phyloP scores from a whole-genome alignment of 1,140 invertebrate species.

The Chionoecetes opilio region DNA sequence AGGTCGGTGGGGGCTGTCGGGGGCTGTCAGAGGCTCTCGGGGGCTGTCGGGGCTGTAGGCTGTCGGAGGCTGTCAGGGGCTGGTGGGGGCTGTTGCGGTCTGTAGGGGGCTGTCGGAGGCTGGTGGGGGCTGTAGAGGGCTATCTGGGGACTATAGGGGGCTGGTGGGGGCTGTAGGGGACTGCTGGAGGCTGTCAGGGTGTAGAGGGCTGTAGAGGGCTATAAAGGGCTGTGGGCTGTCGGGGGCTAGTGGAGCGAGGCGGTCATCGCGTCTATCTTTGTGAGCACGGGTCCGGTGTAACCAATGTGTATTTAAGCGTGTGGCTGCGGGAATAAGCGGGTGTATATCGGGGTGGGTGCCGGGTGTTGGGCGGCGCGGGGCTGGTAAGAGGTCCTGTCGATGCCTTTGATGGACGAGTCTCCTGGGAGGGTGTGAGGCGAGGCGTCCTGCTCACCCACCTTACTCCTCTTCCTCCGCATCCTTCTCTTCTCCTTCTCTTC shows the following conservation, averaged over 20 bases:
- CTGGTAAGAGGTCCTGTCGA: conserved; percentile 72
- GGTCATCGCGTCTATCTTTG: conserved; percentile 61
- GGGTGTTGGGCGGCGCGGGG: not conserved
- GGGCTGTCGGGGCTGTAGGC: no score
- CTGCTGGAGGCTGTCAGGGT: no score
- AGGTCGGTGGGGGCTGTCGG: no score
- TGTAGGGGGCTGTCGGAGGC: no score
- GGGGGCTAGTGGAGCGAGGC: not conserved
- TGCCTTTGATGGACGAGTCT: conserved; percentile 74
- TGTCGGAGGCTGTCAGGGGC: no score
- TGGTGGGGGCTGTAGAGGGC: no score
- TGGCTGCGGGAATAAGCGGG: conserved; percentile 51
- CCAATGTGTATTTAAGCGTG: conserved; percentile 70
- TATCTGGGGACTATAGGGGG: no score
- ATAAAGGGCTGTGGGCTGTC: not conserved
- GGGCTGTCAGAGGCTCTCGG: no score
- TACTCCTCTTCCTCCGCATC: not conserved
- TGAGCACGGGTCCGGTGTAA: conserved; percentile 57
- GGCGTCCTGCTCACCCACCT: conserved; percentile 19
- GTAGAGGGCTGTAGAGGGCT: no score
- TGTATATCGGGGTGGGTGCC: conserved; percentile 28
- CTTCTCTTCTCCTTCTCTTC: not conserved
- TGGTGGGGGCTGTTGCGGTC: no score
- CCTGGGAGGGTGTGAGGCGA: conserved; percentile 53
- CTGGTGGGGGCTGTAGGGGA: no score